phyloP scores from a whole-genome alignment of 2,888 invertebrate species.

The Lepidochitona cinerea region DNA sequence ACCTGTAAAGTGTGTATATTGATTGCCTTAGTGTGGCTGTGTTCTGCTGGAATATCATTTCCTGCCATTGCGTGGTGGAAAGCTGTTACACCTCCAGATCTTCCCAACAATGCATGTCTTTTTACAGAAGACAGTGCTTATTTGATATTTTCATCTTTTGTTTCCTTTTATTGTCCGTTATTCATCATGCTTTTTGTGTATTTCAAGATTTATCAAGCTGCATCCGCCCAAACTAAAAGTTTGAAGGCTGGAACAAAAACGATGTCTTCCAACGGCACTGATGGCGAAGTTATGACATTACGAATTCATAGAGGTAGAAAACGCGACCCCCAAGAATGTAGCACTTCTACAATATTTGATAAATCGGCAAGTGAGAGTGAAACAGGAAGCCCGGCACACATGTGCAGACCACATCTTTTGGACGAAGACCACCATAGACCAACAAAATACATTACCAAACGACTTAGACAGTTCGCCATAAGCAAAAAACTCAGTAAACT shows the following conservation, averaged over 20 bases:
- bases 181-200: slow-evolving; percentile 99
- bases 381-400: slow-evolving; percentile 42
- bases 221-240: slow-evolving; percentile 91
- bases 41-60: slow-evolving; percentile 96
- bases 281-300: slow-evolving; percentile 81
- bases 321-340: slow-evolving; percentile 25
- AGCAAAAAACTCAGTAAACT: slow-evolving; percentile 95
- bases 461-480: slow-evolving; percentile 81
- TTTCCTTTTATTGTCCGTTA: slow-evolving; percentile 97
- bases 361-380: slow-evolving; percentile 54
- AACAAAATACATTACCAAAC: slow-evolving; percentile 56
- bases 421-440: slow-evolving; percentile 32
- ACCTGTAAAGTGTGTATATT: slow-evolving; percentile 87
- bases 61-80: slow-evolving; percentile 87
- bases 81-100: slow-evolving; percentile 71
- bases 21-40: slow-evolving; percentile 96
- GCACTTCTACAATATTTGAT: slow-evolving; percentile 25
- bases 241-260: slow-evolving; percentile 90
- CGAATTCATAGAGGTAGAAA: slow-evolving; percentile 88
- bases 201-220: slow-evolving; percentile 94
- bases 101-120: slow-evolving; percentile 77
- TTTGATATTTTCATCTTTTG: slow-evolving; percentile 95
- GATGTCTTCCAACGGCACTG: slow-evolving; percentile 74
- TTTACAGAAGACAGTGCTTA: slow-evolving; percentile 98
- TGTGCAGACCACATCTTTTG: slow-evolving; percentile 14